A percentile compares a stretch with the other conserved stretches of the same genome.
Evolutionary conservation across 2,113 vertebrate genomes (phyloP).

Genomic region (Osmerus eperlanus): DNA sequence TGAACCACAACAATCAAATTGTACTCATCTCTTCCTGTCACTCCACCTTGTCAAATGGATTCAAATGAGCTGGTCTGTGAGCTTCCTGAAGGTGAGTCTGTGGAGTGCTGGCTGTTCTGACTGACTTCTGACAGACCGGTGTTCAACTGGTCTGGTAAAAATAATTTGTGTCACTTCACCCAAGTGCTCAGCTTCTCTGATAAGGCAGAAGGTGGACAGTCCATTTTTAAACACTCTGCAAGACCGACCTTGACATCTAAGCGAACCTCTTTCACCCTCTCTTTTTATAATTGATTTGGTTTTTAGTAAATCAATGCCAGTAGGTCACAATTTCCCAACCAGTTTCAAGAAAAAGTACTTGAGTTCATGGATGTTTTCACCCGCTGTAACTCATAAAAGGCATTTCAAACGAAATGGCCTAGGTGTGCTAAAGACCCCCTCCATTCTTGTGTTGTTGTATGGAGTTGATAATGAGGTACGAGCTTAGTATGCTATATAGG

Average conservation of each 20-base stretch:
- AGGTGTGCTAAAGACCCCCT: conserved; percentile 8
- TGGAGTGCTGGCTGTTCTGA: not conserved
- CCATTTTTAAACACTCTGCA: too few species aligned
- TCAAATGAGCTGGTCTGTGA: not conserved
- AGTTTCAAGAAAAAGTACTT: too few species aligned
- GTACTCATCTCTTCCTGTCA: not conserved
- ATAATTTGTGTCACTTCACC: not conserved
- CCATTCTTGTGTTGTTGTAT: conserved; percentile 1
- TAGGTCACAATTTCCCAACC: too few species aligned
- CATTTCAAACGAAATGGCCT: not conserved
- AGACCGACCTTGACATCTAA: too few species aligned
- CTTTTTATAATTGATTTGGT: too few species aligned
- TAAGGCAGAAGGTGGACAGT: too few species aligned
- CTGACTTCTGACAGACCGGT: not conserved
- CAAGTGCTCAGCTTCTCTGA: conserved; percentile 5
- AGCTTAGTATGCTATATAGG: conserved; percentile 40
- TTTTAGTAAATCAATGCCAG: too few species aligned
- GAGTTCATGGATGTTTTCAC: too few species aligned
- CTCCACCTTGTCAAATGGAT: not conserved
- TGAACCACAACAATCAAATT: not conserved
- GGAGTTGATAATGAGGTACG: conserved; percentile 39
- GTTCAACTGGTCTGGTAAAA: conserved; percentile 26
- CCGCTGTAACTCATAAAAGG: too few species aligned
- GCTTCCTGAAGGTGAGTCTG: not conserved
- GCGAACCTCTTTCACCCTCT: too few species aligned